These are phyloP conservation scores for Melanotus villosus DNA, from an alignment of 2,888 invertebrate species.

Conservation along the genomic window DNA sequence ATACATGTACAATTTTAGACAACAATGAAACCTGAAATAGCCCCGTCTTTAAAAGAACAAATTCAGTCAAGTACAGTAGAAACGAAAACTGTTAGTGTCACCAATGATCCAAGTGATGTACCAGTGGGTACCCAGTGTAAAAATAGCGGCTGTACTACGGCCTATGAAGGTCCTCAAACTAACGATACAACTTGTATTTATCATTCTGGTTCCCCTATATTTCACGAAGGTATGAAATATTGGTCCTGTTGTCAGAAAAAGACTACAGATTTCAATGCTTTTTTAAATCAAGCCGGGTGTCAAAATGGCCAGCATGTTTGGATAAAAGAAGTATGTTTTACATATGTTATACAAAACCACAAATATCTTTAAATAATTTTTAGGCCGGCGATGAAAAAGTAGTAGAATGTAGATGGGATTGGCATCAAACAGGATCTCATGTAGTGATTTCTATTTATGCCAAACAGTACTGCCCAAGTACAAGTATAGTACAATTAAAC, in stretches of 20 bases:
- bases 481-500: slow-evolving; percentile 85
- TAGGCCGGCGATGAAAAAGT: slow-evolving; percentile 65
- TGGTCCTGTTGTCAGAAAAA: slow-evolving; percentile 97
- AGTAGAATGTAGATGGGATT: slow-evolving; percentile 87
- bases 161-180: slow-evolving; percentile 78
- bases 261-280: slow-evolving; percentile 94
- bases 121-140: slow-evolving; percentile 86
- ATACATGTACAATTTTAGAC: too few species aligned
- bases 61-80: slow-evolving; percentile 61
- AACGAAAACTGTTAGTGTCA: slow-evolving; percentile 9
- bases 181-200: slow-evolving; percentile 78
- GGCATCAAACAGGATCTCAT: slow-evolving; percentile 92
- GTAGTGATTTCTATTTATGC: slow-evolving; percentile 93
- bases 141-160: slow-evolving; percentile 83
- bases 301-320: slow-evolving; percentile 88
- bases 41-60: slow-evolving; percentile 78
- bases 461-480: slow-evolving; percentile 87
- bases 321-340: slow-evolving; percentile 78
- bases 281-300: slow-evolving; percentile 94
- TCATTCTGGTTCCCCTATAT: slow-evolving; percentile 93
- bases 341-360: too few species aligned
- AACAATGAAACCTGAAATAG: slow-evolving; percentile 73
- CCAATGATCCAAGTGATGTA: slow-evolving; percentile 66
- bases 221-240: slow-evolving; percentile 97
- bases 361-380: too few species aligned